Evolutionary conservation across 53 echinoderm and acorn worm species (phyloP), one percentile per base, ranked within the genome.

Genomic region (Zoroaster sp.): DNA sequence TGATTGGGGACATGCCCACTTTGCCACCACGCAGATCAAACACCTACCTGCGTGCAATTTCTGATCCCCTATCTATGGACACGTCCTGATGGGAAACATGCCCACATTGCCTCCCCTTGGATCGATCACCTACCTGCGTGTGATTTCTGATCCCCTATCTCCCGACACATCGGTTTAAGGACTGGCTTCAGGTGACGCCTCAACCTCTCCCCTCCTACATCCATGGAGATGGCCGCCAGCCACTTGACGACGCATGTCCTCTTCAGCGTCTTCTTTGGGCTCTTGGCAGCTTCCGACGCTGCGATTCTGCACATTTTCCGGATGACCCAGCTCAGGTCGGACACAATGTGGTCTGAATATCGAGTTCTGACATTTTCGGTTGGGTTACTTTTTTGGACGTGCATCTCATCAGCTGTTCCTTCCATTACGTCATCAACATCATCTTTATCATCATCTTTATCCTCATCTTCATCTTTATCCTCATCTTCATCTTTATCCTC

Each of bases 171-270:
- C 0, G 91, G 91, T 74, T 90, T 90, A 74, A 98, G 75, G 51
- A 98, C 89, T 12, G 47, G 79, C 37, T 87, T 83, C 18, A 98
- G 93, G 79, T 90, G 92, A 10, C 59, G 54, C 33, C 17, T 45
- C 7, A 98, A 46, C 23, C 73, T 75, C 21, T 88, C 91, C 5
- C 80, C 88, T 30, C 93, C 93, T 15, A 98, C 21, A 39, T 98
- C 92, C 87, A 98, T 20, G 1, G 95, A 72, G 7, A 91, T 76
- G 32, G 95, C 98, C 23, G 93, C 95, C 49, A 94, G 88, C 98
- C 97, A 98, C 76, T 98, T 98, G 28, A 97, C 53, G 4, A 95
- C 91, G 20, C 94, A 86, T 14, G 79, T 91, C 55, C 98, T 75
- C 68, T 83, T 93, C 12, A 95, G 20, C 1, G 95, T 95, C 17